Base-by-base conservation (phyloP, 2,888 invertebrate species). In the Lithophane socia region DNA sequence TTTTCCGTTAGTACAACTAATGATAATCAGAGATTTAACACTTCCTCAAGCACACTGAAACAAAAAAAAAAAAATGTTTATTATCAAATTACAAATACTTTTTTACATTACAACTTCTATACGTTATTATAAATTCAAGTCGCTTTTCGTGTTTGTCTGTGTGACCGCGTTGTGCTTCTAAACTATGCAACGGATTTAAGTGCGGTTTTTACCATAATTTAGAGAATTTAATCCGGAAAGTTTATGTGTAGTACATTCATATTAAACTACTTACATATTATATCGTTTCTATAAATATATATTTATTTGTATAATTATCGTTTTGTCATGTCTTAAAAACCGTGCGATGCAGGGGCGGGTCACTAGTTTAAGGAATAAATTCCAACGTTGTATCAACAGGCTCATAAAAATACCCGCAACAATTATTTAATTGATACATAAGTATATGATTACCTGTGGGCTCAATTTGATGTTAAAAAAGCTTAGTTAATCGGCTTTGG, bases 401-500 rank as follows among this genome's bases (percentile, higher is more conserved):
- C 61, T 63, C 24, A 65, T 79, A 83, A 68, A 75, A 85, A 70
- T 61, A 71, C 56, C 69, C 37, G 13, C 44, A 65, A 65, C 44
- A 68, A 65, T 66, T 37, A 73, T 80, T 74, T 87, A 90, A 90
- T 91, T 91, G 87, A 91, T 89, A 89, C 89, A 89, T 90, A 86
- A 82, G 79, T 77, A 67, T 75, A 73, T 68, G 83, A 79, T 82
- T 86, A 89, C 85, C 85, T 85, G 84, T 74, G 73, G 67, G 83
- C 75, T 82, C 92, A 91, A 93, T 94, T 91, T 84, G 87, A 86
- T 85, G 86, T 82, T 88, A 93, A 95, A 95, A 94, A 92, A 87
- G 82, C 85, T 86, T 84, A 83, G 86, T 91, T 93, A 94, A 95
- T 95, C 95, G 91, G 91, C 90, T 91, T 90, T 88, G 92, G 94